Evolutionary conservation across 2,797 vertebrate species (phyloP).

Genomic region (Onychomys arenicola): DNA sequence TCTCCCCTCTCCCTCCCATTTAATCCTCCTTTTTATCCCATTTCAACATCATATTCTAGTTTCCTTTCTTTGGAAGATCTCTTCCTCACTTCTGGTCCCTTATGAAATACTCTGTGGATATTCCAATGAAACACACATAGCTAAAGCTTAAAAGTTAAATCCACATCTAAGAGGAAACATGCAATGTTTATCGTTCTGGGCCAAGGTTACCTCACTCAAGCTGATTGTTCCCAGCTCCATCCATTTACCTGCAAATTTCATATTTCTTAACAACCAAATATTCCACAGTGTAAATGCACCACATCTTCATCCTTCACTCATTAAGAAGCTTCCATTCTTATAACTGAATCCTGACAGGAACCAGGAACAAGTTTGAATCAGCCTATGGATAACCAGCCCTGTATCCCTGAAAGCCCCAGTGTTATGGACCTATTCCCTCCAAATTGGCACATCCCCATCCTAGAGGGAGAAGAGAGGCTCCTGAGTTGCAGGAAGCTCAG

Average conservation of each 20-base stretch:
- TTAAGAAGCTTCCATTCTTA: neutral
- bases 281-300: neutral
- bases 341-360: neutral
- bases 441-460: neutral
- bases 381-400: neutral
- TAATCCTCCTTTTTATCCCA: neutral
- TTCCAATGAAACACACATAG: neutral
- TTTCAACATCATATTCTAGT: neutral
- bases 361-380: neutral
- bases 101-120: neutral
- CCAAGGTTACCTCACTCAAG: neutral
- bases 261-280: neutral
- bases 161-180: neutral
- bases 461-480: neutral
- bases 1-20: neutral
- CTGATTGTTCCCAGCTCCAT: neutral
- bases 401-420: fast-evolving
- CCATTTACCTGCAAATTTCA: neutral
- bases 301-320: too few species aligned
- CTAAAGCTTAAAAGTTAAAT: neutral
- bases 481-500: neutral
- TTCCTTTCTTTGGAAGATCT: neutral
- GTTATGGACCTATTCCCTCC: neutral
- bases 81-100: neutral
- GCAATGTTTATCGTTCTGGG: neutral